These are phyloP conservation scores for Drosophila nigromelanica DNA, from an alignment of 1,140 invertebrate species.

Conservation along the genomic window DNA sequence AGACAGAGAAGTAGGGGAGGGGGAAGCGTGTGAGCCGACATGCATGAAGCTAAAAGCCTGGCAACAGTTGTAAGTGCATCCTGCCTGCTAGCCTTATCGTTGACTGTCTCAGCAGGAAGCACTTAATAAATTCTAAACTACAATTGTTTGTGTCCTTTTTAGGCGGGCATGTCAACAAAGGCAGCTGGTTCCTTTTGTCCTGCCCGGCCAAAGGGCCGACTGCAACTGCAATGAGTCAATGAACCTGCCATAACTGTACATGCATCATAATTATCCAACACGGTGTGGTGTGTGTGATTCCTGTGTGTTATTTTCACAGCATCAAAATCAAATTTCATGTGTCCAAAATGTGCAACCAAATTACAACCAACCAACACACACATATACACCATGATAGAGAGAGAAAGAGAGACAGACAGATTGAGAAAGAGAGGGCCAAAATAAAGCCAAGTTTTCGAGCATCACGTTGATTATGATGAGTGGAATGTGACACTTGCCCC, in stretches of 20 bases:
- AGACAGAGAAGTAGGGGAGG: neutral
- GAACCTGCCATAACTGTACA: constrained; percentile 33
- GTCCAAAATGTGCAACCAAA: constrained; percentile 29
- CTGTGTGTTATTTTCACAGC: constrained; percentile 22
- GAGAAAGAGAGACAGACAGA: no score
- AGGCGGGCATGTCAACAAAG: constrained; percentile 56
- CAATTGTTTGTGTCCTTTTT: constrained; percentile 52
- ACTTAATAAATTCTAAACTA: constrained; percentile 78
- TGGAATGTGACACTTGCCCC: neutral
- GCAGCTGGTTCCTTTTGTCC: constrained; percentile 49
- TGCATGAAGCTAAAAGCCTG: constrained; percentile 28
- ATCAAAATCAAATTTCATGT: constrained; percentile 67
- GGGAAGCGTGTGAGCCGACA: constrained; percentile 1
- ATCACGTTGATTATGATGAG: constrained; percentile 18
- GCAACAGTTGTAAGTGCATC: constrained; percentile 55
- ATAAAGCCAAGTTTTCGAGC: constrained; percentile 16
- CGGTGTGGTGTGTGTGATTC: constrained; percentile 4
- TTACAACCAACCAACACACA: constrained; percentile 14
- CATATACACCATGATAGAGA: neutral
- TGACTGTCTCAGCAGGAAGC: constrained; percentile 62
- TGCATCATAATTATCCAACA: constrained; percentile 56
- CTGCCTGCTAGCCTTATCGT: constrained; percentile 40
- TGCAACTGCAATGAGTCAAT: constrained; percentile 39
- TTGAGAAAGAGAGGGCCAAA: neutral
- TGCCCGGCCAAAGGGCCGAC: constrained; percentile 10